Conservation (phyloP, 2,113 vertebrate genomes). For the Baryphthengus martii region DNA sequence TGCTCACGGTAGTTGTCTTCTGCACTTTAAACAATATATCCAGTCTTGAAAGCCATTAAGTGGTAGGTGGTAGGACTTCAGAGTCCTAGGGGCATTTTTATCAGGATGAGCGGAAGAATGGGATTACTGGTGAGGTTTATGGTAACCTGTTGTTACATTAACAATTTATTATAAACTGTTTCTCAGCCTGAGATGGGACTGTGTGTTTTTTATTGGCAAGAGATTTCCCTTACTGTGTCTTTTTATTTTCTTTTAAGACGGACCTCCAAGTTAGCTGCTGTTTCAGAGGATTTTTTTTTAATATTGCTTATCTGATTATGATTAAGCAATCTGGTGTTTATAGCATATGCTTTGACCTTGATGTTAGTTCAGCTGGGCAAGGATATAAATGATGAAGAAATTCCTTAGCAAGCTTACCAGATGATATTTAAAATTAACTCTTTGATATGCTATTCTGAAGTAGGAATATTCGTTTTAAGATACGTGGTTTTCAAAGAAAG, state of each 20-base stretch:
- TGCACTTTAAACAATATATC: not conserved
- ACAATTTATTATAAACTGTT: not conserved
- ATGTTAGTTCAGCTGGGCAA: conserved; percentile 28
- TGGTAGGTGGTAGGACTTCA: not conserved
- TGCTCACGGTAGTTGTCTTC: accelerated
- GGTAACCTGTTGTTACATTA: not conserved
- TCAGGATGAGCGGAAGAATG: not conserved
- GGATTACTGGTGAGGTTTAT: not conserved
- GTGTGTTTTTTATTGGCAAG: not conserved
- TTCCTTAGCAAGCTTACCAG: not conserved
- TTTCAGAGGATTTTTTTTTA: conserved; percentile 1
- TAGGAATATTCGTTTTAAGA: not conserved
- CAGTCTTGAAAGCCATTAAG: not conserved
- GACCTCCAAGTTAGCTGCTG: conserved; percentile 3
- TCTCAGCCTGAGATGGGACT: not conserved
- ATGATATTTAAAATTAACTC: not conserved
- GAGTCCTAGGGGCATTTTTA: not conserved
- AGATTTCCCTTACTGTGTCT: not conserved
- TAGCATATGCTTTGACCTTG: conserved; percentile 6
- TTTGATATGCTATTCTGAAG: not conserved
- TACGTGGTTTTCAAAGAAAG: not conserved
- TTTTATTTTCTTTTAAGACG: not conserved
- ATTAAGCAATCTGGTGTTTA: conserved; percentile 27
- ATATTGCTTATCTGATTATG: conserved; percentile 39
- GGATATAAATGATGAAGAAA: not conserved